phyloP scores from a whole-genome alignment of 2,888 invertebrate species.

The Brachynemurus nebulosus region DNA sequence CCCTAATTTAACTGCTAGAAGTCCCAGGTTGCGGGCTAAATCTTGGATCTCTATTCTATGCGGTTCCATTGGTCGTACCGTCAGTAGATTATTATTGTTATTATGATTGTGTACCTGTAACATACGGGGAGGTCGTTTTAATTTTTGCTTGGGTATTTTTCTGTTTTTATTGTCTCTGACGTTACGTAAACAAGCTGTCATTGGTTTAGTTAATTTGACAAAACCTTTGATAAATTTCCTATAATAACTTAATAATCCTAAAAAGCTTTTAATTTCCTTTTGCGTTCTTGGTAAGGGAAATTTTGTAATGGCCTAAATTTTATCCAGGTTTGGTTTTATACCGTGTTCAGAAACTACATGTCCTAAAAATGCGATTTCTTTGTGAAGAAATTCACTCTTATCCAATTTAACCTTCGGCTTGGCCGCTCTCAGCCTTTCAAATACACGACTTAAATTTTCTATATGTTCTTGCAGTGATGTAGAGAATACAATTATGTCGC shows the following conservation, averaged over 20 bases:
- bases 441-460: constrained; percentile 9
- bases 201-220: constrained; percentile 17
- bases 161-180: constrained; percentile 5
- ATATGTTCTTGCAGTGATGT: constrained; percentile 16
- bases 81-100: too few relatives aligned
- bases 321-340: constrained; percentile 19
- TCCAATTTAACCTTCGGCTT: constrained; percentile 16
- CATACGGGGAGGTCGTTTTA: background rate
- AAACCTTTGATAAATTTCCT: constrained; percentile 18
- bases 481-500: constrained; percentile 18
- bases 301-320: constrained; percentile 17
- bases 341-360: constrained; percentile 20
- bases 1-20: constrained; percentile 12
- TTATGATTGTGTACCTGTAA: too few relatives aligned
- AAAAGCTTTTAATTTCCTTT: constrained; percentile 14
- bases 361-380: too few relatives aligned
- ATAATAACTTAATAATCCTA: constrained; percentile 18
- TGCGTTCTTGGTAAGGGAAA: constrained; percentile 15
- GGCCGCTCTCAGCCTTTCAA: constrained; percentile 10
- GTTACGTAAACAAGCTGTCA: constrained; percentile 13
- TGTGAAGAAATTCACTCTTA: constrained; percentile 16
- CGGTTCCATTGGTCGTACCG: too few relatives aligned
- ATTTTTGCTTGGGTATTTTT: background rate
- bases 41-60: constrained; percentile 8
- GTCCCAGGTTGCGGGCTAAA: constrained; percentile 8